Evolutionary conservation across 2,113 vertebrate species (phyloP).

Genomic region (Promerops cafer): DNA sequence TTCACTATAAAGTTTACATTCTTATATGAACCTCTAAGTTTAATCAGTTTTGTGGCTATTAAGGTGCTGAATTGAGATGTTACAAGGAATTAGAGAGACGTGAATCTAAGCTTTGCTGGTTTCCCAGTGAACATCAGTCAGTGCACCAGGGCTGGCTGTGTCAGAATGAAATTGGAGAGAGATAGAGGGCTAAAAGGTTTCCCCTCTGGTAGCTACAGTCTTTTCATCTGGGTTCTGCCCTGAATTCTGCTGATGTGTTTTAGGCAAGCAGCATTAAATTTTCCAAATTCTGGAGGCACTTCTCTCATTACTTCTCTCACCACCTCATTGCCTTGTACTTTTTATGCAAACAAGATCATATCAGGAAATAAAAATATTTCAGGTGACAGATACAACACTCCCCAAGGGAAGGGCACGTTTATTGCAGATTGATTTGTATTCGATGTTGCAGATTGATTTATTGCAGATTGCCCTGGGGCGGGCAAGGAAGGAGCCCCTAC

Average conservation of each 20-base stretch:
- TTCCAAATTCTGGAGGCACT: not conserved
- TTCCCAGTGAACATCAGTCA: not conserved
- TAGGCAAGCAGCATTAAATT: not conserved
- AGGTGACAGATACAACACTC: not conserved
- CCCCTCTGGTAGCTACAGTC: not conserved
- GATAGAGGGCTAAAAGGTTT: rapidly evolving
- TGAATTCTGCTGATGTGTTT: not conserved
- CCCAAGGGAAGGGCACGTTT: not conserved
- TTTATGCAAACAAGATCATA: not conserved
- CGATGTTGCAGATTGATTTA: not conserved
- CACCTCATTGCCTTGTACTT: not conserved
- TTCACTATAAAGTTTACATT: not conserved
- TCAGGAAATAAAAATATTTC: not conserved
- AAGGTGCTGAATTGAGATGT: not conserved
- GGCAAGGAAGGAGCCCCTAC: not conserved
- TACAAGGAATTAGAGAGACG: not conserved
- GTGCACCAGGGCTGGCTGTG: not conserved
- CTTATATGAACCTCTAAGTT: not conserved
- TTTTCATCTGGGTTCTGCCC: not conserved
- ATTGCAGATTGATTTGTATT: not conserved
- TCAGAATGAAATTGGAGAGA: not conserved
- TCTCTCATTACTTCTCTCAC: not conserved
- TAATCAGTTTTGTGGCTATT: not conserved
- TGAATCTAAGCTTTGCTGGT: not conserved
- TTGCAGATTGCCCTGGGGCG: rapidly evolving